Conservation (phyloP, 1,140 invertebrate species). For the Drosophila albomicans region DNA sequence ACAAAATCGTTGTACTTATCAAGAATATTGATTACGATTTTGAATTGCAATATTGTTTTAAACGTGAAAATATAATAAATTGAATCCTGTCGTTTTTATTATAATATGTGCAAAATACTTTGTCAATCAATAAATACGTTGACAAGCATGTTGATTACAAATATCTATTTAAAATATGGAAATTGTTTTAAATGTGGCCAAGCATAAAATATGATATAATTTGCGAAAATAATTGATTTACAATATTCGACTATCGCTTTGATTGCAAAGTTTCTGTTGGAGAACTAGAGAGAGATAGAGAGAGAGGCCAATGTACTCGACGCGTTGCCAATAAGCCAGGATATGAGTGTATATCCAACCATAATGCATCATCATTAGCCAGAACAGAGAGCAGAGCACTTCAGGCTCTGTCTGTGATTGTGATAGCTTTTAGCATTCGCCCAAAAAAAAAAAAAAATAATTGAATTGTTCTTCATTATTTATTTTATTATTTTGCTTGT, state of each 20-base stretch:
- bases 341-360: slow-evolving; percentile 15
- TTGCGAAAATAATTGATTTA: background rate
- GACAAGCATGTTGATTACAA: no score
- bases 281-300: background rate
- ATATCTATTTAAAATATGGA: no score
- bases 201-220: background rate
- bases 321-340: slow-evolving; percentile 13
- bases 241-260: background rate
- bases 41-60: no score
- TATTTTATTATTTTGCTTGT: slow-evolving; percentile 83
- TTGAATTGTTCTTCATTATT: slow-evolving; percentile 83
- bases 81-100: no score
- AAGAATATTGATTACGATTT: no score
- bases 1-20: no score
- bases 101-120: no score
- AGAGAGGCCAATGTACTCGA: background rate
- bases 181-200: no score
- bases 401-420: slow-evolving; percentile 54
- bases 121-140: no score
- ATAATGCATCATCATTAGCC: slow-evolving; percentile 76
- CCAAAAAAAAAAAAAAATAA: slow-evolving; percentile 66
- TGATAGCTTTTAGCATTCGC: slow-evolving; percentile 68
- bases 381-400: slow-evolving; percentile 29
- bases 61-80: no score
- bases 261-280: background rate